Base-by-base conservation (phyloP, 2,888 invertebrate genomes). In the Gastracanthus pulcherrimus region DNA sequence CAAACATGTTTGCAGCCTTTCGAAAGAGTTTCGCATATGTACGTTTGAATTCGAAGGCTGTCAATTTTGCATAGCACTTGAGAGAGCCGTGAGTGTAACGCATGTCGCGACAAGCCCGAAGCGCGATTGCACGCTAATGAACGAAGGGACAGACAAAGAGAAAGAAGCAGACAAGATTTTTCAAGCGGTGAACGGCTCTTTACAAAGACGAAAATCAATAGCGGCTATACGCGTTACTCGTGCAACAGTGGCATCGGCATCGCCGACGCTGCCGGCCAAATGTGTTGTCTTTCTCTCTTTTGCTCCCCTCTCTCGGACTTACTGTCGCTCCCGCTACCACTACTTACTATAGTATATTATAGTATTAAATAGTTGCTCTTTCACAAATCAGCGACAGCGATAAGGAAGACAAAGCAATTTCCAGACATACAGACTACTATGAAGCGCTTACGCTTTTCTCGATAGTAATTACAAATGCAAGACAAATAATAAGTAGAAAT, bases 181-280 rank as follows among this genome's bases (percentile, higher is more conserved):
- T 62, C 62, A 36, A n/a, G 62, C 62, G 36, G 62, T 34, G 62
- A 62, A 62, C 36, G 36, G 62, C 62, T 19, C 62, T 36, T 62
- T 62, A 34, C 62, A 62, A 62, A 62, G 62, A 34, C 62, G 62
- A 62, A 62, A 62, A 62, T 62, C 62, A 62, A 62, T 62, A 62
- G 36, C 62, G 62, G 36, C 34, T 19, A 36, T 34, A 34, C 34
- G 36, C 34, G 62, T 19, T 62, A 19, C 62, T 19, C 62, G 62
- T 62, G 19, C 62, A 62, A 34, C 36, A 34, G 62, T 62, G 36
- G 34, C 62, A 60, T 62, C 36, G 62, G 62, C 62, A 34, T 62
- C 62, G 19, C 62, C 45, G n/a, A n/a, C n/a, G 62, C 34, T 19
- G 62, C 34, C 62, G 62, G 62, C 34, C 62, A 62, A 62, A 34